Percentiles rank a stretch among this genome's conserved stretches.
Conservation (phyloP, 2,888 invertebrate genomes). For the Orthosia gracilis region DNA sequence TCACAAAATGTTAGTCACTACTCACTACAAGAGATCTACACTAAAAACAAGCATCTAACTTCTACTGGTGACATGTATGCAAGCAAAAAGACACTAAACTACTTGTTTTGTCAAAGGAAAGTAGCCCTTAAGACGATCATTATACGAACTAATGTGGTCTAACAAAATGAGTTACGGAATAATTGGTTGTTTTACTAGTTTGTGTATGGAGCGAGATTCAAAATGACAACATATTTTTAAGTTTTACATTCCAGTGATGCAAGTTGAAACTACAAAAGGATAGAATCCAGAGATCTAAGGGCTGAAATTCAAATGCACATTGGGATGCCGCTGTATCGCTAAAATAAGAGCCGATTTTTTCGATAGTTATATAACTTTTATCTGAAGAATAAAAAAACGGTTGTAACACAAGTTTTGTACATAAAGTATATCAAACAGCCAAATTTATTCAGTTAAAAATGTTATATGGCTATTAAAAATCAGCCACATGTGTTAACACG, state of each 20-base stretch:
- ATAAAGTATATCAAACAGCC: too few relatives aligned
- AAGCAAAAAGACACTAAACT: conserved; percentile 62
- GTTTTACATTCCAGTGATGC: not conserved
- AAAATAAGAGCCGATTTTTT: not conserved
- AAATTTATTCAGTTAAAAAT: too few relatives aligned
- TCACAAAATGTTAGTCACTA: conserved; percentile 72
- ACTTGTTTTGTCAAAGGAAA: conserved; percentile 55
- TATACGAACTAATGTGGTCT: conserved; percentile 42
- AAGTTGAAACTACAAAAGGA: not conserved
- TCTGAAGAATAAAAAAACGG: too few relatives aligned
- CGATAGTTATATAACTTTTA: too few relatives aligned
- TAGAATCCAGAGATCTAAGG: not conserved
- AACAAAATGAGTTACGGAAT: conserved; percentile 51
- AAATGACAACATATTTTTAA: not conserved
- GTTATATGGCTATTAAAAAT: too few relatives aligned
- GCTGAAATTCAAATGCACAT: not conserved
- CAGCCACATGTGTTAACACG: not conserved
- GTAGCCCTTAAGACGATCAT: conserved; percentile 49
- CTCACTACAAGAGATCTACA: conserved; percentile 62
- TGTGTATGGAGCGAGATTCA: conserved; percentile 51
- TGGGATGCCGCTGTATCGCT: not conserved
- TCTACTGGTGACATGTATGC: conserved; percentile 66
- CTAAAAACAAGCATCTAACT: conserved; percentile 68
- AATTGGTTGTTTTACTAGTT: conserved; percentile 31
- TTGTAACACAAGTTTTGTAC: too few relatives aligned